Base-by-base conservation (phyloP, 2,888 invertebrate genomes). In the Lapara coniferarum region DNA sequence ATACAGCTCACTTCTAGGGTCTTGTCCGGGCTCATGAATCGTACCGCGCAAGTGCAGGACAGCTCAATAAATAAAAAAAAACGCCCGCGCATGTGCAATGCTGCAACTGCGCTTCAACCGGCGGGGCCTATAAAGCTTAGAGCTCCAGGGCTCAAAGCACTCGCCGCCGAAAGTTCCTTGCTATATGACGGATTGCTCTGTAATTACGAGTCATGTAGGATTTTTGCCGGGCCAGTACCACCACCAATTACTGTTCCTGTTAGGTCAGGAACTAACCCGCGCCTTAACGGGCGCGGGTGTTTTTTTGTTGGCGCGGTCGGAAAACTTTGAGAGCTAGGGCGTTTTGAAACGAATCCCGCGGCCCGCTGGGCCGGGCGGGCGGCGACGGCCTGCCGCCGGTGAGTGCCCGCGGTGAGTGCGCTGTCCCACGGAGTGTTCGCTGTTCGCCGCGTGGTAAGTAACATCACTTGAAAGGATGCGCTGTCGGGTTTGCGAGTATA, bases 41-140 rank as follows among this genome's bases (percentile, higher is more conserved):
- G 4, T 55, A 55, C 52, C 3, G 63, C 63, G 57, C 52, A 72
- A 66, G 19, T 72, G 73, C n/a, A 72, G 53, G 0, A 46, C 63
- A 63, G 49, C 19, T 63, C 63, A 46, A 63, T 63, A 63, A 63
- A 7, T 16, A 19, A 19, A 49, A 63, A 63, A 63, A 63, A 63
- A 46, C 49, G 16, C 63, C 13, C 63, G 49, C 63, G 63, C 63
- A 63, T 63, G 63, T 63, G 63, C 63, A 63, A 19, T 63, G 55
- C 46, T 63, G 63, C 63, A 63, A 52, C 63, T 68, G 25, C 19
- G 46, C 19, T 49, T 55, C 19, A 55, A 10, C 4, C 19, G 19
- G 10, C 16, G 19, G 46, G 13, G 13, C 49, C 63, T 63, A 63
- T 63, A 63, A 46, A 46, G 46, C 46, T 19, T 49, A 13, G 13